Evolutionary conservation across 2,888 invertebrate genomes (phyloP), one percentile per base, ranked within the genome.

Genomic region (Melipona bicolor): DNA sequence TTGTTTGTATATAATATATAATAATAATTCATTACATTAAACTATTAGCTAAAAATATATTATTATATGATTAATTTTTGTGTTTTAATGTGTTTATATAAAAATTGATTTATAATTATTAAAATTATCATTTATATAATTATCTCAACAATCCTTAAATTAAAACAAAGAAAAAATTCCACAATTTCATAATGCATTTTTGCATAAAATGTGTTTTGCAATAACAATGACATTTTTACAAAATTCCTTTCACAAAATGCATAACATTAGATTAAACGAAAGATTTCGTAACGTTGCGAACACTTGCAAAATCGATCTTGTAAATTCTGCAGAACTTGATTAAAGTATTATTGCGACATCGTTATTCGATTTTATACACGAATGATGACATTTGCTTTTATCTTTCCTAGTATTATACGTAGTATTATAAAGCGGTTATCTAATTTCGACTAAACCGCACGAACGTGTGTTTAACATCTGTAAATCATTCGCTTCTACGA

Each of bases 311-410:
- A 49, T 67, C 21, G 5, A 15, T 27, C 13, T 32, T 32, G 19
- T 27, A 27, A 67, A 59, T 13, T 15, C 15, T 50, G n/a, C 4
- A 67, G 27, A 56, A 5, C 32, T 17, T 4, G 21, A 62, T 65
- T 70, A 13, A 21, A 21, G 32, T n/a, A 49, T n/a, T 19, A 32
- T 61, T 71, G 49, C 59, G 52, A 71, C 52, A 52, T 43, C 19
- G 17, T 65, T 49, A 2, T 36, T 69, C 50, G 11, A 71, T 15
- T 61, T 27, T 59, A 21, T 49, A 43, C 32, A 32, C 32, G 52
- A 61, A 64, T 43, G 64, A 81, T 80, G 69, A 75, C 52, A 67
- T 52, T 83, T 32, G 1, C 6, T 67, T 59, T 76, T 76, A 83
- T 81, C 75, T 68, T 32, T 67, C 61, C 15, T 56, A 43, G 36